Evolutionary conservation across 2,888 invertebrate genomes (phyloP).

Genomic region (Plemyria rubiginata): DNA sequence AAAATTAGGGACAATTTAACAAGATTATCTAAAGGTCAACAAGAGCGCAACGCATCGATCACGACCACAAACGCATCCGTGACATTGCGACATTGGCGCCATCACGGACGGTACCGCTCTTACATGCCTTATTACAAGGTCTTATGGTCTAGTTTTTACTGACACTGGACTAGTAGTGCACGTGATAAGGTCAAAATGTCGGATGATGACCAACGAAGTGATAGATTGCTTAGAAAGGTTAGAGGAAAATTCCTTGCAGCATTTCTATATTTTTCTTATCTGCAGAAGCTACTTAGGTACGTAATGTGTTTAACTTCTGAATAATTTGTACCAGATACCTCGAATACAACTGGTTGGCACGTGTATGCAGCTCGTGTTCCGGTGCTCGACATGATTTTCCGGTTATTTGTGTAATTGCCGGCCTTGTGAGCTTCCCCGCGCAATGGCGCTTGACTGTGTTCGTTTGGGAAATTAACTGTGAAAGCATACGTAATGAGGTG

Average conservation of each 20-base stretch:
- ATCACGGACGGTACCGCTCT: background rate
- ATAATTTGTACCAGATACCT: background rate
- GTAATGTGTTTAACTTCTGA: background rate
- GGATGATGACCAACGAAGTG: constrained; percentile 33
- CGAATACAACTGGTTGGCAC: constrained; percentile 9
- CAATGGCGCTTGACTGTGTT: constrained; percentile 31
- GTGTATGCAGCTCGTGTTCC: constrained; percentile 17
- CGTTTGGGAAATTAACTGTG: constrained; percentile 31
- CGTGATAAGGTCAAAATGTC: constrained; percentile 38
- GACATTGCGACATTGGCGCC: constrained; percentile 36
- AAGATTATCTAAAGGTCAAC: constrained; percentile 41
- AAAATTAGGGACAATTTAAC: constrained; percentile 27
- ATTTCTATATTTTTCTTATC: no score
- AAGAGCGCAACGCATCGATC: constrained; percentile 44
- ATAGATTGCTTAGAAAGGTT: constrained; percentile 31
- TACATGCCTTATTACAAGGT: constrained; percentile 14
- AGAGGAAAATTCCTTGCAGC: constrained; percentile 4
- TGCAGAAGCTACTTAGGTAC: background rate
- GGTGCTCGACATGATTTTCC: constrained; percentile 36
- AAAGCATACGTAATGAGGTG: constrained; percentile 27
- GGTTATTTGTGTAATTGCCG: constrained; percentile 40
- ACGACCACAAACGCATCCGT: constrained; percentile 33
- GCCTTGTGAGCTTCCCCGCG: constrained; percentile 31
- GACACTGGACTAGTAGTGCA: constrained; percentile 14
- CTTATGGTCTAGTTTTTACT: constrained; percentile 21